Evolutionary conservation across 2,888 invertebrate species (phyloP), one percentile per base, ranked within the genome.

Genomic region (Campoplex nolae): DNA sequence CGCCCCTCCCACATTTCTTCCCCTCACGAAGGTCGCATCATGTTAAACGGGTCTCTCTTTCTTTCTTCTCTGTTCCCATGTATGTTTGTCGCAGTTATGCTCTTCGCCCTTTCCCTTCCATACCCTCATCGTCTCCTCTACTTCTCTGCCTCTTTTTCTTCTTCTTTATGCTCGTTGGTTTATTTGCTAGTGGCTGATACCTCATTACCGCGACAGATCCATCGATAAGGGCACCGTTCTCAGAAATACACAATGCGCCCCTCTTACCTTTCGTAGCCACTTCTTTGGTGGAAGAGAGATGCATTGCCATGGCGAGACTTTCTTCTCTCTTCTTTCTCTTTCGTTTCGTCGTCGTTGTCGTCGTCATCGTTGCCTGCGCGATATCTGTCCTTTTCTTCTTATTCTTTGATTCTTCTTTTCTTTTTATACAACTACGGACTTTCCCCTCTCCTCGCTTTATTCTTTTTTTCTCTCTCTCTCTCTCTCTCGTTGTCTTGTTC

Each of bases 171-270:
- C 92, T 93, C 92, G 92, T 93, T 94, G 92, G 91, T 94, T 94
- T 94, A 94, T 94, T 94, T 93, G 93, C 91, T 93, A 91, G 90
- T 92, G 93, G 92, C 93, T 94, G 94, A 94, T 94, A 94, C 94
- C 94, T 94, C 94, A 94, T 94, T 94, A 94, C 94, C 94, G 94
- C 94, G 94, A 94, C 94, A 94, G 94, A 94, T 94, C 93, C 93
- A 92, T 92, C 93, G 94, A 94, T 94, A 94, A 94, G 94, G 93
- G 92, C 90, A 92, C 90, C 92, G 92, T 94, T 94, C 94, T 93
- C 90, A 92, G 94, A 94, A 94, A 94, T 92, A 93, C 93, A 94
- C 94, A 94, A 94, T 94, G 93, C 91, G 92, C 93, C 88, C 88
- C 88, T 87, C 81, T 87, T 84, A 84, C 81, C 83, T 88, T 86